Percentiles rank a stretch among this genome's conserved stretches.
Evolutionary conservation across 2,797 vertebrate species (phyloP).

Genomic region (Myotis planiceps): DNA sequence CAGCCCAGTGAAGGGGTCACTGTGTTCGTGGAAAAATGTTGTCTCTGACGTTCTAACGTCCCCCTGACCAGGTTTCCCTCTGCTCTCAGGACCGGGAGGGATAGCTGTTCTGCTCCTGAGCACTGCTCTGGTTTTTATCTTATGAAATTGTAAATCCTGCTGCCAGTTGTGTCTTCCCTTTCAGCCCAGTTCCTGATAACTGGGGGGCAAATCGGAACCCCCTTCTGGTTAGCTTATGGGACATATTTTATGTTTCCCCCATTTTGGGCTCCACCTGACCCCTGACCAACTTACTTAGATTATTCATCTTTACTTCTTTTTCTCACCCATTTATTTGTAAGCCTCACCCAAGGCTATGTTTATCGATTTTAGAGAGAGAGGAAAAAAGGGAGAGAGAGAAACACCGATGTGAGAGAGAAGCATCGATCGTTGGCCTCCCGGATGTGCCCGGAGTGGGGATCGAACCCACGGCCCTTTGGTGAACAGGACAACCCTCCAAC

Average conservation of each 20-base stretch:
- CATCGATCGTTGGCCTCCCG: accelerated
- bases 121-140: background rate
- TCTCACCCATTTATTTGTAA: background rate
- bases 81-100: background rate
- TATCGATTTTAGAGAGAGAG: background rate
- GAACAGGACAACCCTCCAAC: background rate
- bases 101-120: background rate
- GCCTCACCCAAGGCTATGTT: background rate
- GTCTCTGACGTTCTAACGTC: background rate
- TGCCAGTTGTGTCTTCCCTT: background rate
- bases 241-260: background rate
- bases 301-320: background rate
- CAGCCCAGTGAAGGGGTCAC: background rate
- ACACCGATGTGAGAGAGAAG: background rate
- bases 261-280: background rate
- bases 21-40: background rate
- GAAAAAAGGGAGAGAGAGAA: background rate
- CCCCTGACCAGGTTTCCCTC: background rate
- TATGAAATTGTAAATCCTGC: background rate
- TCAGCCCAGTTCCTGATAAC: background rate
- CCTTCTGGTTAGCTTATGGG: background rate
- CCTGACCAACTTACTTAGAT: background rate
- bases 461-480: background rate
- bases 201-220: background rate
- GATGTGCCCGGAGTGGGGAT: background rate